Percentiles rank a stretch among this genome's conserved stretches.
These are phyloP conservation scores for Chlorodrepanis virens DNA, from an alignment of 2,113 vertebrate species.

Conservation along the genomic window DNA sequence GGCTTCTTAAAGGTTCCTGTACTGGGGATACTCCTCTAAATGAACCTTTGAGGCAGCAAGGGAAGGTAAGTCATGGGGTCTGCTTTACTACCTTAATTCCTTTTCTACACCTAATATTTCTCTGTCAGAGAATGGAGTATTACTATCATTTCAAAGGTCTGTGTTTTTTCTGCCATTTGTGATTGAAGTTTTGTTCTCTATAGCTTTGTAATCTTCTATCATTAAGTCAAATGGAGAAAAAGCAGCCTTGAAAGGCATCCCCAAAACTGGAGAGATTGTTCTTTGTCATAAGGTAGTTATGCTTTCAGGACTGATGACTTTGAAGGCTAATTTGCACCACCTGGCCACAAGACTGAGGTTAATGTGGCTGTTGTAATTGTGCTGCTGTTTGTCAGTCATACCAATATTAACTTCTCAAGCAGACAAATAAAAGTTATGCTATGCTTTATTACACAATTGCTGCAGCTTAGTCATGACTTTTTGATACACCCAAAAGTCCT, in stretches of 20 bases:
- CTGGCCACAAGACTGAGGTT: background rate
- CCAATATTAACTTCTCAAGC: background rate
- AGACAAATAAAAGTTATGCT: background rate
- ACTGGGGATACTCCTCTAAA: background rate
- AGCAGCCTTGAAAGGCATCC: background rate
- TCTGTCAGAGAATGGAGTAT: background rate
- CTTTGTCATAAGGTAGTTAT: background rate
- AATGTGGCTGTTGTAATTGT: background rate
- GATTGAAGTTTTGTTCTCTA: background rate
- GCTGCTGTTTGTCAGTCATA: background rate
- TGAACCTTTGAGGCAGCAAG: background rate
- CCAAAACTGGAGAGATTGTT: background rate
- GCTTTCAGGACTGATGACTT: background rate
- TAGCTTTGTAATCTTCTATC: background rate
- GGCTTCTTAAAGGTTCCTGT: background rate
- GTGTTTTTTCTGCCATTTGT: background rate
- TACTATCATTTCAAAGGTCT: background rate
- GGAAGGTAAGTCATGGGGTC: conserved; percentile 37
- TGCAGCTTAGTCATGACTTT: conserved; percentile 15
- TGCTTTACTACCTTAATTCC: background rate
- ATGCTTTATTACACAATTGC: conserved; percentile 3
- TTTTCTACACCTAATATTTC: background rate
- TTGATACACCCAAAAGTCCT: conserved; percentile 26
- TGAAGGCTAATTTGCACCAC: background rate
- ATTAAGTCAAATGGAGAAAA: background rate